phyloP scores from a whole-genome alignment of 2,113 vertebrate species.

The Sialia sialis region DNA sequence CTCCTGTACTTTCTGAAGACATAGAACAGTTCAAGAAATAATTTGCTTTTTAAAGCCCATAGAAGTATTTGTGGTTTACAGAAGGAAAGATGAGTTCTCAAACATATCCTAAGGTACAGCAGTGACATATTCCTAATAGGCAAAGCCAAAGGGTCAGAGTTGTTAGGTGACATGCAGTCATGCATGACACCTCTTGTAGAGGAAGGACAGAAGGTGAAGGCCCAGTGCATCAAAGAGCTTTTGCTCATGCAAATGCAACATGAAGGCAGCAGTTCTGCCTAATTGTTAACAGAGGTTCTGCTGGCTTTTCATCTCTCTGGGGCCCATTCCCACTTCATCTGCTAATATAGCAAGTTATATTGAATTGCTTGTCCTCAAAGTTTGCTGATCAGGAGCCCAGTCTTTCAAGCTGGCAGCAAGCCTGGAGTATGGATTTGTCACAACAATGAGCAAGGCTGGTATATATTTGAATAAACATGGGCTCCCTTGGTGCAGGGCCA shows the following conservation, averaged over 20 bases:
- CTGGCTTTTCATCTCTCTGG: background rate
- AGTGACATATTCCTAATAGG: background rate
- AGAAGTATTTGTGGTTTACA: background rate
- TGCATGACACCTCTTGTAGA: background rate
- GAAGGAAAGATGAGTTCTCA: background rate
- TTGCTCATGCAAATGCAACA: background rate
- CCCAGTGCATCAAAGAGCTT: background rate
- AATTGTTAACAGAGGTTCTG: conserved; percentile 8
- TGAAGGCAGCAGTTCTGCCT: background rate
- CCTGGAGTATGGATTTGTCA: conserved; percentile 17
- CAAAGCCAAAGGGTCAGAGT: background rate
- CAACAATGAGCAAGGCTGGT: background rate
- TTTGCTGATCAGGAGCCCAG: conserved; percentile 13
- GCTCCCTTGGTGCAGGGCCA: background rate
- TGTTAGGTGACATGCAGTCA: background rate
- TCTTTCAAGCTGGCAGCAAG: conserved; percentile 8
- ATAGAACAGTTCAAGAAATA: background rate
- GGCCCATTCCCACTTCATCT: conserved; percentile 2
- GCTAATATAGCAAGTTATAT: conserved; percentile 1
- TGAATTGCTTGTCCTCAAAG: background rate
- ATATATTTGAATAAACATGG: conserved; percentile 30
- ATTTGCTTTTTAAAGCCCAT: background rate
- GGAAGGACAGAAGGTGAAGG: background rate
- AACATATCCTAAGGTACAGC: background rate
- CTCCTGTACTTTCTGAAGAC: background rate